Conservation (phyloP, 2,113 vertebrate genomes). For the Percopsis transmontana region DNA sequence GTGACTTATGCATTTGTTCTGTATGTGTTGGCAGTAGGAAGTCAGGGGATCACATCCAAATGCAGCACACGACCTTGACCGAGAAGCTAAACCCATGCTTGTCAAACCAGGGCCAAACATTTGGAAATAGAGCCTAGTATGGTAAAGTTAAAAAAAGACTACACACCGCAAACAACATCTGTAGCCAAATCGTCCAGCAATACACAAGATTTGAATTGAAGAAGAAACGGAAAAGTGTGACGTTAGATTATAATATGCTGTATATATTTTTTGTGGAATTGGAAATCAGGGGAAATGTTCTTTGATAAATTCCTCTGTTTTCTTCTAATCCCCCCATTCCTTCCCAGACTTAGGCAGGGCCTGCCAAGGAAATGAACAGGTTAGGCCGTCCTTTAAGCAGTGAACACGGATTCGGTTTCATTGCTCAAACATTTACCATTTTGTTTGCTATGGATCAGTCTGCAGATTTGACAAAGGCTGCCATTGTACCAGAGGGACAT, state of each 20-base stretch:
- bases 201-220: constrained; percentile 9
- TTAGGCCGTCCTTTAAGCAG: constrained; percentile 49
- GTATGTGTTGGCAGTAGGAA: constrained; percentile 64
- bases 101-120: constrained; percentile 42
- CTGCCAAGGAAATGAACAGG: constrained; percentile 53
- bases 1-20: constrained; percentile 62
- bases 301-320: constrained; percentile 28
- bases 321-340: constrained; percentile 17
- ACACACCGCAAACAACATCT: constrained; percentile 2
- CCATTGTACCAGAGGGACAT: constrained; percentile 58
- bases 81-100: constrained; percentile 60
- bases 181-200: constrained; percentile 4
- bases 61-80: constrained; percentile 52
- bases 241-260: neutral
- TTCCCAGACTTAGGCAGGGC: constrained; percentile 28
- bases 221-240: constrained; percentile 3
- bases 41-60: constrained; percentile 54
- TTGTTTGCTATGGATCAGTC: constrained; percentile 60
- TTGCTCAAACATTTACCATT: constrained; percentile 68
- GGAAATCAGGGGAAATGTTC: constrained; percentile 22
- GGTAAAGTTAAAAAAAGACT: constrained; percentile 39
- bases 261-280: neutral
- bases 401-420: constrained; percentile 55
- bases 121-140: constrained; percentile 33
- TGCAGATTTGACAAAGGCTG: constrained; percentile 62